These are phyloP conservation scores for Drosophila quasianomalipes DNA, from an alignment of 2,888 invertebrate species.

Conservation along the genomic window DNA sequence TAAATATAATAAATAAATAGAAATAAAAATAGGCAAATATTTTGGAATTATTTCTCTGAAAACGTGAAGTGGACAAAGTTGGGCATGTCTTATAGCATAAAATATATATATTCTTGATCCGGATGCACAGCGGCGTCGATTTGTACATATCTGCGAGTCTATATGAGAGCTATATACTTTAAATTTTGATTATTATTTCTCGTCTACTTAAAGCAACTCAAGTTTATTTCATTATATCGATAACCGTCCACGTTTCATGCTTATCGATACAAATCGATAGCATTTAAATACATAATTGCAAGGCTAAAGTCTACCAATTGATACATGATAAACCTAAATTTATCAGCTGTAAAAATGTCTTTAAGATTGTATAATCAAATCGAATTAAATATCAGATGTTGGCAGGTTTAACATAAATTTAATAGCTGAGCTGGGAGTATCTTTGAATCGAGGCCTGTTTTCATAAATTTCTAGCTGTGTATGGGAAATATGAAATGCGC, in stretches of 20 bases:
- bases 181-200: neutral
- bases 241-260: fast-evolving
- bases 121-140: neutral
- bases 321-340: neutral
- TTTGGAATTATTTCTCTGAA: neutral
- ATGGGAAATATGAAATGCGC: conserved; percentile 51
- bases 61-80: too few species aligned
- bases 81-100: too few species aligned
- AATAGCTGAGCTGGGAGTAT: fast-evolving
- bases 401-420: too few species aligned
- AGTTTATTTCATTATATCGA: neutral
- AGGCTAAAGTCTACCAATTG: too few species aligned
- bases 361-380: neutral
- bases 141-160: neutral
- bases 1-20: fast-evolving
- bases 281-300: neutral
- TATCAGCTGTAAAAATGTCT: neutral
- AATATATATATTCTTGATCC: neutral
- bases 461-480: neutral
- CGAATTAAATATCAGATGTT: neutral
- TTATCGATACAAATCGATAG: neutral
- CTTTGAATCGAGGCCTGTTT: fast-evolving
- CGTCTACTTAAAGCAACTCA: neutral
- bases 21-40: neutral
- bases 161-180: fast-evolving